Base-by-base conservation (phyloP, 2,113 vertebrate species). In the Setophaga coronata region DNA sequence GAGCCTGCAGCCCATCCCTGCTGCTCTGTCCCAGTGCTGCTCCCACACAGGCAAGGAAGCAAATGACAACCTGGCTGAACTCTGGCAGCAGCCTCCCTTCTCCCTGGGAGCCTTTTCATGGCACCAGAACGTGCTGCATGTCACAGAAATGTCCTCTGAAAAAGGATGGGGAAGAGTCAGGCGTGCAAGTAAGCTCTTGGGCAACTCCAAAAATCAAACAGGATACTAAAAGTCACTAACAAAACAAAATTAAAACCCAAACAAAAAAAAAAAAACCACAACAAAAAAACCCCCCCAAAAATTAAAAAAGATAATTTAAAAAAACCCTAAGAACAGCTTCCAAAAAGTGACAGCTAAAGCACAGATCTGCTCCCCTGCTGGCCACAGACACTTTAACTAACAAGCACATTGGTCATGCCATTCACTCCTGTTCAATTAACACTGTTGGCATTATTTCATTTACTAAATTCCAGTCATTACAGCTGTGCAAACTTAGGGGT, bases 381-480 rank as follows among this genome's bases (percentile, higher is more conserved):
- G 14, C 72, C 51, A 58, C 33, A 67, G 79, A 19, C 64, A 53
- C 56, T 81, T 66, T 10, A 77, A 76, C 57, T 53, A 58, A 73
- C 54, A 66, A 80, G 57, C 31, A 62, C 66, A 70, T 2, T 61
- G 84, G 53, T 51, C 70, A 57, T 79, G 50, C 79, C 82, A 42
- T 69, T 94, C 84, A 58, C 70, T 87, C 78, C 80, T 66, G 40
- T 14, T 67, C 71, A 93, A 95, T 95, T 95, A 96, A 86, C 87
- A 95, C 79, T n/a, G 12, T 31, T 91, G 72, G 76, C 72, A 88
- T 76, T 64, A 94, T 51, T 93, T 92, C 25, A 56, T 86, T 94
- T 66, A 90, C 82, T 83, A 48, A 94, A 94, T 92, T 94, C 79
- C 95, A 93, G 51, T 89, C 90, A 79, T 94, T 96, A 95, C 95